These are phyloP conservation scores for Agonopterix arenella DNA, from an alignment of 2,888 invertebrate species.

Conservation along the genomic window DNA sequence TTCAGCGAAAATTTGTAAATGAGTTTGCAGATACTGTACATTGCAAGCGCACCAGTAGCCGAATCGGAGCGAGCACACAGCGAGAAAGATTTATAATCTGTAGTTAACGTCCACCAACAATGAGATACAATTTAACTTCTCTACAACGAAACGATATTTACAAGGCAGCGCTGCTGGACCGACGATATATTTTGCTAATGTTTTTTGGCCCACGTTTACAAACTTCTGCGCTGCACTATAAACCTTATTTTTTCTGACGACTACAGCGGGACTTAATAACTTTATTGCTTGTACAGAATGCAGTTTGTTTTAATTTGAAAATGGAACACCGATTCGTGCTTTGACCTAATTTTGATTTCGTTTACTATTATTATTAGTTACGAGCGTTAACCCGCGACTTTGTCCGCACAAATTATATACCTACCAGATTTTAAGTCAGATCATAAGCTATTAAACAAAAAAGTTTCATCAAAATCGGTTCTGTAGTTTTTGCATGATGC, in stretches of 20 bases:
- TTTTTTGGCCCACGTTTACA: conserved; percentile 55
- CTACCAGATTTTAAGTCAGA: no score
- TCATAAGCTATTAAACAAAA: no score
- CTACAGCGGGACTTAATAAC: conserved; percentile 53
- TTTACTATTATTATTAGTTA: not conserved
- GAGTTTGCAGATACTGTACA: conserved; percentile 29
- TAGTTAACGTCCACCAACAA: conserved; percentile 63
- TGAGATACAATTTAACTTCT: conserved; percentile 66
- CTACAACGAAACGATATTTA: conserved; percentile 52
- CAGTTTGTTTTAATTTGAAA: conserved; percentile 40
- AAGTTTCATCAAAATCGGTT: no score
- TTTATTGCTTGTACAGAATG: conserved; percentile 53
- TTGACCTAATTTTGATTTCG: conserved; percentile 17
- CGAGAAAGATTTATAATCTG: conserved; percentile 60
- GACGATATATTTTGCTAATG: conserved; percentile 48
- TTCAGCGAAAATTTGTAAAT: conserved; percentile 31
- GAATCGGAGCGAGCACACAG: conserved; percentile 29
- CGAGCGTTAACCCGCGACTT: no score
- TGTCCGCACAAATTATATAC: no score
- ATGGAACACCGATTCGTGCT: conserved; percentile 33
- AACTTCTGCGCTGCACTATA: conserved; percentile 40
- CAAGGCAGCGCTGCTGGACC: conserved; percentile 45
- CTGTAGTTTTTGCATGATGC: no score
- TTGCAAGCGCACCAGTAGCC: conserved; percentile 14
- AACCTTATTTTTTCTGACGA: conserved; percentile 41